Conservation (phyloP, 2,888 invertebrate species). For the Pristionchus maxplancki region DNA sequence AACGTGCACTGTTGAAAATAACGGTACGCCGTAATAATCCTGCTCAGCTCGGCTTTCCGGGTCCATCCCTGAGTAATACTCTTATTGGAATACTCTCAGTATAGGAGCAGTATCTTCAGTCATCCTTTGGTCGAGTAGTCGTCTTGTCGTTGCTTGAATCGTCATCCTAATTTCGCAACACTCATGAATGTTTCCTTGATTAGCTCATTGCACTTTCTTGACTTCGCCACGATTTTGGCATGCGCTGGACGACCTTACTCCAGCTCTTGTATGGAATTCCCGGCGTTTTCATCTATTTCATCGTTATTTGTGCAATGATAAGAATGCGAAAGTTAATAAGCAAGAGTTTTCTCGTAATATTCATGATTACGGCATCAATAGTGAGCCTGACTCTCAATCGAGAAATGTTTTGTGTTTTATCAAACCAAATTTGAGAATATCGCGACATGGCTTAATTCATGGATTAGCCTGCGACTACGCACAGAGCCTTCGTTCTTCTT, state of each 20-base stretch:
- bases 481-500: neutral
- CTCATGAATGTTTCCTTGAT: too few species aligned
- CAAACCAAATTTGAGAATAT: neutral
- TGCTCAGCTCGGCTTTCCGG: too few species aligned
- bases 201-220: too few species aligned
- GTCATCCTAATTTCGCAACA: neutral
- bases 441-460: neutral
- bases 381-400: neutral
- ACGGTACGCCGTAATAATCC: too few species aligned
- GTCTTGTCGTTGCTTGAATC: too few species aligned
- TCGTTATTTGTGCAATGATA: neutral
- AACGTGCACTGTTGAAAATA: too few species aligned
- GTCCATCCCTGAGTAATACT: too few species aligned
- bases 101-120: too few species aligned
- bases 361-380: neutral
- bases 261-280: slow-evolving; percentile 1
- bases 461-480: neutral
- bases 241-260: neutral
- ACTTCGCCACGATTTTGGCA: too few species aligned
- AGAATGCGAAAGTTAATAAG: neutral
- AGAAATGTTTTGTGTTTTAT: neutral
- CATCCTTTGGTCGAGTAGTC: too few species aligned
- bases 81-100: too few species aligned
- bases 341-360: neutral
- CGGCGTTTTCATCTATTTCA: neutral